Base-by-base conservation (phyloP, 2,797 vertebrate species). In the Harpagifer antarcticus region DNA sequence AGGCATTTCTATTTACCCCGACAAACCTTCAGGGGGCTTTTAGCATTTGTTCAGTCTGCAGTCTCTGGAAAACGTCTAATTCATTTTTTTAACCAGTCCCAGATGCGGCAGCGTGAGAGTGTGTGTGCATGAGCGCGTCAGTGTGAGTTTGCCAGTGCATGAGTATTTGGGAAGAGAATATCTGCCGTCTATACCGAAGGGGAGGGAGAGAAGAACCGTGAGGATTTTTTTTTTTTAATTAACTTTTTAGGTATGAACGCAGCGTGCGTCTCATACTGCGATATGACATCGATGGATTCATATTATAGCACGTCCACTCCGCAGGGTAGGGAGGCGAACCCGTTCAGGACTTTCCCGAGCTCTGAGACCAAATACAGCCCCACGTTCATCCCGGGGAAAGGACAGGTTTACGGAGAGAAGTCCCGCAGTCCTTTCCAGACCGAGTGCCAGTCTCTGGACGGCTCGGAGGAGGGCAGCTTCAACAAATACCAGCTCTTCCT, bases 231-330 rank as follows among this genome's bases (percentile, higher is more conserved):
- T 59, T 71, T 27, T 84, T 66, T 57, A 81, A 78, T 83, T 86
- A 73, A 82, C 68, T 75, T 87, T 88, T 83, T 95, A 95, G 96
- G 96, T 95, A 97, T 99, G 97, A 98, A 98, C 93, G 97, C 96
- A 88, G 97, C 97, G 88, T 97, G 97, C 94, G 95, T 97, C 88
- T 97, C 97, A 92, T 98, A 96, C 95, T 97, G 97, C 94, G 97
- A 98, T 89, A 96, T 96, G 92, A 96, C 96, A 94, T 95, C 96
- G 92, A 98, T 99, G 97, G 97, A 99, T 96, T 97, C 97, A 92
- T 99, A 97, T 95, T 99, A 97, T 94, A 97, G 93, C 94, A 70
- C 93, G 55, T 94, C 96, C 79, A 90, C 95, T 82, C 93, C 96
- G 84, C 97, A 96, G 92, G 91, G 87, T 83, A 95, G 96, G 91